These are phyloP conservation scores for Notodonta dromedarius DNA, from an alignment of 2,888 invertebrate genomes.

Conservation along the genomic window DNA sequence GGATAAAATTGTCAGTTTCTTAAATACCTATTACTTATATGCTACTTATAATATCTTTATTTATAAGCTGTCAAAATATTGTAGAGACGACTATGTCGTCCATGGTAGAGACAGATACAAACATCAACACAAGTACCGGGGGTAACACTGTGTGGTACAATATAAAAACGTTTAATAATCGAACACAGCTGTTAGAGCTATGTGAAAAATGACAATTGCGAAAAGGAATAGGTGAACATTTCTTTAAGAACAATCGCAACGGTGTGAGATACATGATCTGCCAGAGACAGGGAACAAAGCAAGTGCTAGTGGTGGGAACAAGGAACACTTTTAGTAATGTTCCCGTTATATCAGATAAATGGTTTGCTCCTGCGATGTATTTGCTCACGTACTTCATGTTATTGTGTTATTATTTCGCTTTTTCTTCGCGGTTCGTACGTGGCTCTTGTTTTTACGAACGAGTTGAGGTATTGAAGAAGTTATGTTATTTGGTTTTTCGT, in stretches of 20 bases:
- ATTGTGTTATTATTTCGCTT: constrained; percentile 19
- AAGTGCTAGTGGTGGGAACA: constrained; percentile 37
- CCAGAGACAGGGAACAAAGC: constrained; percentile 50
- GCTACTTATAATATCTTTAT: too few relatives aligned
- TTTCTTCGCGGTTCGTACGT: constrained; percentile 4
- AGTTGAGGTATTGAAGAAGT: constrained; percentile 11
- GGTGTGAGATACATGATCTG: constrained; percentile 51
- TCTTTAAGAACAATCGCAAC: constrained; percentile 57
- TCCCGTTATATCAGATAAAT: constrained; percentile 33
- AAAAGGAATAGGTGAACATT: constrained; percentile 51
- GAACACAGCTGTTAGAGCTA: too few relatives aligned
- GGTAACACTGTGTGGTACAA: too few relatives aligned
- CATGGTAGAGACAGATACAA: too few relatives aligned
- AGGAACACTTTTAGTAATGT: constrained; percentile 26
- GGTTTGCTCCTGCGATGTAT: constrained; percentile 32
- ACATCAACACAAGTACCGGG: too few relatives aligned
- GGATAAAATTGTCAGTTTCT: too few relatives aligned
- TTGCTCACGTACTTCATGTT: constrained; percentile 26
- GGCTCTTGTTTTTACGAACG: constrained; percentile 6
- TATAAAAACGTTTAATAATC: background rate
- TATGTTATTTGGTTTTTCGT: background rate
- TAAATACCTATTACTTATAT: too few relatives aligned
- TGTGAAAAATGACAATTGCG: constrained; percentile 8
- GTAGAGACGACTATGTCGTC: too few relatives aligned
- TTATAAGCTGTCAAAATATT: too few relatives aligned